phyloP scores from a whole-genome alignment of 2,797 vertebrate genomes.

The Aldrovandia affinis region DNA sequence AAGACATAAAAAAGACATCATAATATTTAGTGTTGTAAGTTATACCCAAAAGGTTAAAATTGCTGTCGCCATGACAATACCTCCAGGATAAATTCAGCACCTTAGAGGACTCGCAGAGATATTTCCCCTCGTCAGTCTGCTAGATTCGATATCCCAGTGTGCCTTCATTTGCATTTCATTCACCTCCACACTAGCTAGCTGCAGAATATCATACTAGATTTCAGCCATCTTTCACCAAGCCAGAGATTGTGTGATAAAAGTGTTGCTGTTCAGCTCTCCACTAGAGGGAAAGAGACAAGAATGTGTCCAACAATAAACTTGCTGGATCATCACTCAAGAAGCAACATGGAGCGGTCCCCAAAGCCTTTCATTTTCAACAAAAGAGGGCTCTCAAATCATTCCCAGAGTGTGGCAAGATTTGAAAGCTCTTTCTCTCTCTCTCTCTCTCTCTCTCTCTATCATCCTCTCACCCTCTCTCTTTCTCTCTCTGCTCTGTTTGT shows the following conservation, averaged over 20 bases:
- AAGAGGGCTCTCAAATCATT: conserved; percentile 14
- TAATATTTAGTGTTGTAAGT: too few species aligned
- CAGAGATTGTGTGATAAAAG: conserved; percentile 5
- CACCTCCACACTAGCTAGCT: neutral
- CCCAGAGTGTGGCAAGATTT: conserved; percentile 22
- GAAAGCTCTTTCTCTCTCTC: conserved; percentile 8
- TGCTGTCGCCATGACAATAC: too few species aligned
- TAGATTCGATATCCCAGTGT: neutral
- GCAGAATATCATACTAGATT: neutral
- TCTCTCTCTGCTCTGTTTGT: neutral
- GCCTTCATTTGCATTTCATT: neutral
- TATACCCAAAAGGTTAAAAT: too few species aligned
- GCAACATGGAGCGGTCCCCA: conserved; percentile 17
- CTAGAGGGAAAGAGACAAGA: neutral
- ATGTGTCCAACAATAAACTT: conserved; percentile 21
- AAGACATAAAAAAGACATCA: too few species aligned
- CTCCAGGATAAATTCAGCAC: neutral
- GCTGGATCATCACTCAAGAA: conserved; percentile 20
- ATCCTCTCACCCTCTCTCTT: too few species aligned
- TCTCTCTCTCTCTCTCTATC: neutral
- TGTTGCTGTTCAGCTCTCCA: neutral
- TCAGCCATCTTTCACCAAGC: neutral
- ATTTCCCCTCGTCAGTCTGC: neutral
- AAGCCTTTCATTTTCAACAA: conserved; percentile 31
- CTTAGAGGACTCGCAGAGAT: neutral